Percentiles rank a stretch among this genome's conserved stretches.
Conservation (phyloP, 2,888 invertebrate genomes). For the Drosophila rubida region DNA sequence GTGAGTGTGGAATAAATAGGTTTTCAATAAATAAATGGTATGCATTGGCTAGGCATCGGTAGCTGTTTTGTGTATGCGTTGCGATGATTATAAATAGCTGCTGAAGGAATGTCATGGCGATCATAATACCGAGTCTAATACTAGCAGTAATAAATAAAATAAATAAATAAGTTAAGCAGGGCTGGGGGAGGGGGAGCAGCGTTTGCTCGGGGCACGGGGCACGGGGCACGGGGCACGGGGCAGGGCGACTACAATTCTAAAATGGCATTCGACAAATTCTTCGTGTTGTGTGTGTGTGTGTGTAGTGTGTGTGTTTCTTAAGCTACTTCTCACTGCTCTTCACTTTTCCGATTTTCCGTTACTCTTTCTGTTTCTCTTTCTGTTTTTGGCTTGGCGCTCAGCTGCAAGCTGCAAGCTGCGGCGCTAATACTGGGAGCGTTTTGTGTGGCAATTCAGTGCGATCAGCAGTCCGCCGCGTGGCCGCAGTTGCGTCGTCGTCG, state of each 20-base stretch:
- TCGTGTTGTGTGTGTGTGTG: too few relatives aligned
- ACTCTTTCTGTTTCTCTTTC: not conserved
- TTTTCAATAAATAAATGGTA: conserved; percentile 34
- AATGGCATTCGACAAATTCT: conserved; percentile 60
- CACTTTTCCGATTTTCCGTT: conserved; percentile 3
- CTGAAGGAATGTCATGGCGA: conserved; percentile 3
- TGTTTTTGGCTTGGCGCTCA: conserved; percentile 26
- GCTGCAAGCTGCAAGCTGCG: conserved; percentile 9
- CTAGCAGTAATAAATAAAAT: conserved; percentile 52
- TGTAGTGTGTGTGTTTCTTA: conserved; percentile 9
- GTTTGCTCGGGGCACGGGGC: too few relatives aligned
- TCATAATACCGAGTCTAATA: conserved; percentile 37
- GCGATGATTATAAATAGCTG: conserved; percentile 24
- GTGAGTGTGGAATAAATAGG: conserved; percentile 6
- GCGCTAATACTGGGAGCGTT: conserved; percentile 46
- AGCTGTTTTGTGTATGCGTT: conserved; percentile 12
- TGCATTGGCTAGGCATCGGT: conserved; percentile 9
- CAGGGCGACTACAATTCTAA: conserved; percentile 32
- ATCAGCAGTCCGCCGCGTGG: conserved; percentile 15
- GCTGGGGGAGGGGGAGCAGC: not conserved
- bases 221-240: not conserved
- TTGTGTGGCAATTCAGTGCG: too few relatives aligned
- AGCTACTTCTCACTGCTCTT: not conserved
- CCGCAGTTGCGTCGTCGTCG: not conserved
- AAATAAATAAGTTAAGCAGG: conserved; percentile 47